These are phyloP conservation scores for Aurelia coerulea DNA, from an alignment of 30 jellyfish, hydroid and myxozoan species.

Conservation along the genomic window DNA sequence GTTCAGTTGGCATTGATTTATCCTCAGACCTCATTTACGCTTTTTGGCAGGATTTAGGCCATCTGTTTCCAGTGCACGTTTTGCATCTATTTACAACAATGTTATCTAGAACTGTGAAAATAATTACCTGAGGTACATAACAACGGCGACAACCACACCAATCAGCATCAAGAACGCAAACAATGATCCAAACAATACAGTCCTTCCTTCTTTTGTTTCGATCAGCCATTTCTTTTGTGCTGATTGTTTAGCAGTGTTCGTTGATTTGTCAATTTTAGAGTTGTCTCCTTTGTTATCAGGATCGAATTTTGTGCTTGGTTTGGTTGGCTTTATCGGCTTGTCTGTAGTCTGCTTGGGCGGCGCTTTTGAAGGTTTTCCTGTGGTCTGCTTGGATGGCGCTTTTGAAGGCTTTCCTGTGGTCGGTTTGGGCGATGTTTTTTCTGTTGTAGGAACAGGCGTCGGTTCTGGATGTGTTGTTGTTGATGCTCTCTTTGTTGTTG, in stretches of 20 bases:
- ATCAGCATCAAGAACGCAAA: constrained; percentile 32
- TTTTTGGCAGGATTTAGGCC: no score
- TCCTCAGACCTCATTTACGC: no score
- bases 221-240: constrained; percentile 35
- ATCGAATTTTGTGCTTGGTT: background rate
- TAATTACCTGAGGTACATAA: constrained; percentile 45
- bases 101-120: no score
- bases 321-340: background rate
- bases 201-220: constrained; percentile 54
- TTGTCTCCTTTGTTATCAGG: no score
- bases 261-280: background rate
- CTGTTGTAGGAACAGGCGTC: background rate
- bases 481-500: constrained; percentile 2
- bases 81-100: no score
- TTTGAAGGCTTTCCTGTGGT: background rate
- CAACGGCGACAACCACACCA: constrained; percentile 42
- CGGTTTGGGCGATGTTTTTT: background rate
- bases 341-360: background rate
- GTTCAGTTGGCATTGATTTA: no score
- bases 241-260: constrained; percentile 16
- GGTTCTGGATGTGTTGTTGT: background rate
- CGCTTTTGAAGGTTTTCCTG: background rate
- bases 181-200: constrained; percentile 45
- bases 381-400: background rate
- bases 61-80: no score